A percentile compares a stretch with the other conserved stretches of the same genome.
These are phyloP conservation scores for Myiopsitta monachus DNA, from an alignment of 2,113 vertebrate species.

Conservation along the genomic window DNA sequence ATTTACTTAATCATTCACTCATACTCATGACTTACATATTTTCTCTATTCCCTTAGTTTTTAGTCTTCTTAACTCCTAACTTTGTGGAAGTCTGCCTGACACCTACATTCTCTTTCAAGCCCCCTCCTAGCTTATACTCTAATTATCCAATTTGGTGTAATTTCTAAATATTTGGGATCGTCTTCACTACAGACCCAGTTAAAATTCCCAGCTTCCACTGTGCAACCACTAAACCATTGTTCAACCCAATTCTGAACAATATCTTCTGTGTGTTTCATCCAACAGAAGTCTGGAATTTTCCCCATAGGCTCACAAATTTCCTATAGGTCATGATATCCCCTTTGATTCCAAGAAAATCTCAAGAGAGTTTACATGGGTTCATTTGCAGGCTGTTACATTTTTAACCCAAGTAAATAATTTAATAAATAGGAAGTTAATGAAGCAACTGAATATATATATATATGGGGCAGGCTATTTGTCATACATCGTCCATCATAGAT, in stretches of 20 bases:
- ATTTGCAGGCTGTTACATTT: not conserved
- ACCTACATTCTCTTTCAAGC: not conserved
- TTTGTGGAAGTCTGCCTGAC: not conserved
- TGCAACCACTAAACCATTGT: not conserved
- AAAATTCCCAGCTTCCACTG: not conserved
- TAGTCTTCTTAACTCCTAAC: not conserved
- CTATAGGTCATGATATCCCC: rapidly evolving
- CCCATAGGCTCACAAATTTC: not conserved
- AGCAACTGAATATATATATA: not conserved
- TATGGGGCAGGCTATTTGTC: not conserved
- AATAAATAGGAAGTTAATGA: not conserved
- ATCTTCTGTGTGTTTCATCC: not conserved
- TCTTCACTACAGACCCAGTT: not conserved
- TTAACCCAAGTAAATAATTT: not conserved
- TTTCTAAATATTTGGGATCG: not conserved
- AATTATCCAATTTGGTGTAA: not conserved
- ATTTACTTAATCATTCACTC: not conserved
- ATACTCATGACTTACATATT: not conserved
- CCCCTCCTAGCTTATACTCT: not conserved
- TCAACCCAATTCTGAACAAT: not conserved
- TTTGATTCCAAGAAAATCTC: not conserved
- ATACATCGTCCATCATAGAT: not conserved
- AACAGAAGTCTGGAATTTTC: not conserved
- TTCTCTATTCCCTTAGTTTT: not conserved
- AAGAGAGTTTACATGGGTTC: not conserved